phyloP scores from a whole-genome alignment of 2,888 invertebrate species.

The Dasypolia templi region DNA sequence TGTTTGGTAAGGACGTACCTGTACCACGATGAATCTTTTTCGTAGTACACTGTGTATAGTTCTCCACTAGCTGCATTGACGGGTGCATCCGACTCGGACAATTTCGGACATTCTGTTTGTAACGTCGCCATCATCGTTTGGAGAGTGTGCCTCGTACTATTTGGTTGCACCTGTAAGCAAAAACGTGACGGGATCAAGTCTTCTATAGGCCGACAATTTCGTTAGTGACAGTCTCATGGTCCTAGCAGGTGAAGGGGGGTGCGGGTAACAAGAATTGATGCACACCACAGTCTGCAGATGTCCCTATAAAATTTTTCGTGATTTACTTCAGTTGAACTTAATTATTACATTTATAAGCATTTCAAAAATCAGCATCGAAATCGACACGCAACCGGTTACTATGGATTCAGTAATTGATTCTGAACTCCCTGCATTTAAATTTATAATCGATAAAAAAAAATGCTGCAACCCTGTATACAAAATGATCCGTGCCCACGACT shows the following conservation, averaged over 20 bases:
- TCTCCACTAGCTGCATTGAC: slow-evolving; percentile 89
- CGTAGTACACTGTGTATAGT: slow-evolving; percentile 92
- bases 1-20: slow-evolving; percentile 87
- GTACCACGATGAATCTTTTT: slow-evolving; percentile 93
- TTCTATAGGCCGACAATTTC: neutral
- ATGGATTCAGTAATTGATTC: too few relatives aligned
- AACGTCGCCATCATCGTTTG: slow-evolving; percentile 92
- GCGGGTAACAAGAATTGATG: neutral
- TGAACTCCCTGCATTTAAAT: too few relatives aligned
- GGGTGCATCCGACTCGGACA: slow-evolving; percentile 86
- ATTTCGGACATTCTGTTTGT: slow-evolving; percentile 91
- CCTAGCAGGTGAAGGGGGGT: neutral
- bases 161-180: slow-evolving; percentile 82
- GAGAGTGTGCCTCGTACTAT: slow-evolving; percentile 84
- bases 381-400: too few relatives aligned
- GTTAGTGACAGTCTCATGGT: neutral
- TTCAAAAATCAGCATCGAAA: too few relatives aligned
- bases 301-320: neutral
- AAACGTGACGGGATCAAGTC: neutral
- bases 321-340: neutral
- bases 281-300: neutral
- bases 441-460: too few relatives aligned
- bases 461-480: too few relatives aligned
- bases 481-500: neutral
- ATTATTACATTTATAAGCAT: neutral